Base-by-base conservation (phyloP, 2,888 invertebrate species). In the Gonocerus acuteangulatus region DNA sequence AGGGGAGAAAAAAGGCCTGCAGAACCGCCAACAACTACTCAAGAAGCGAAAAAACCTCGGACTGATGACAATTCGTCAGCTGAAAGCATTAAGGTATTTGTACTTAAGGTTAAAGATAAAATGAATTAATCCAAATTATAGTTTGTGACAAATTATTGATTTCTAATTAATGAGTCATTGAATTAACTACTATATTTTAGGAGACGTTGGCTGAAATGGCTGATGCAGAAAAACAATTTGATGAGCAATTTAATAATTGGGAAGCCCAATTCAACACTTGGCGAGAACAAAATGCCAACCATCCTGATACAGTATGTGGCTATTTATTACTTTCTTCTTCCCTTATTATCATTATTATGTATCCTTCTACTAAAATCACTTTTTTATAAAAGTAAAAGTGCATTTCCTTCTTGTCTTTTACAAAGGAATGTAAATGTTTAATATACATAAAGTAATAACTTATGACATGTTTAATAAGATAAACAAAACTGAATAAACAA, bases 261-360 rank as follows among this genome's bases (percentile, higher is more conserved):
- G 92, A 93, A 74, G 82, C 87, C 68, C 89, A 94, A 73, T 94
- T 93, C 73, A 85, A 87, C 70, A 87, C 87, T 69, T 95, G 95
- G 95, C 89, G 89, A 72, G 82, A 84, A 65, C 89, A 92, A 71
- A 95, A 95, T 77, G 86, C 85, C 34, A 88, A 90, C 74, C 93
- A 94, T 77, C 94, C 94, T 0, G 92, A 94, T 73, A 89, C 87
- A 74, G 84, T 85, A 74, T 69, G 72, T 72, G 48, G 23, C 32
- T 23, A 19, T 49, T 42, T 21, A 54, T 44, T 62, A 15, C 32
- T 49, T 2, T 49, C 16, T 48, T 61, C n/a, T n/a, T n/a, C n/a
- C n/a, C n/a, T n/a, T n/a, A n/a, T n/a, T 4, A 48, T 15, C n/a
- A 19, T 15, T 39, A 23, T 32, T 15, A 2, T 49, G 2, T 48